Conservation (phyloP, 37 sponge, comb jelly and placozoan genomes). For the Beroe ovata region DNA sequence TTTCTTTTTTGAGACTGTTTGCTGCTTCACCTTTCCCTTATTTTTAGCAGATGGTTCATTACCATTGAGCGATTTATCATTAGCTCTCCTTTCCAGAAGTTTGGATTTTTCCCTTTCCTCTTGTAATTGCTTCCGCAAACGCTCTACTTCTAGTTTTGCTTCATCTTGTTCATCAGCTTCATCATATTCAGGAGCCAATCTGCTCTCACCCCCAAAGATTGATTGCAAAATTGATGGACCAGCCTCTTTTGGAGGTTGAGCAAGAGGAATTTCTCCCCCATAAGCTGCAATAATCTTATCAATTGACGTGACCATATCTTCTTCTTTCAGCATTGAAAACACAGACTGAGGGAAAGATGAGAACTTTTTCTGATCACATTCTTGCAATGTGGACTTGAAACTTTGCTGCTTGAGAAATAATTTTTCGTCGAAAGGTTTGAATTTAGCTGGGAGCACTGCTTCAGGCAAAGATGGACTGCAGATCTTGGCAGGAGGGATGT, state of each 20-base stretch:
- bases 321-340: conserved; percentile 13
- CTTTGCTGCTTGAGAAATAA: not conserved
- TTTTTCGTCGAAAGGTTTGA: conserved; percentile 28
- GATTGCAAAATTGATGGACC: conserved; percentile 49
- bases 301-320: conserved; percentile 12
- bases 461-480: not conserved
- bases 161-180: conserved; percentile 12
- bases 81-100: not conserved
- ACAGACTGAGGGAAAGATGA: conserved; percentile 9
- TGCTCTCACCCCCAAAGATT: conserved; percentile 62
- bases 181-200: conserved; percentile 15
- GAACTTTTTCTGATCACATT: not conserved
- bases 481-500: not conserved
- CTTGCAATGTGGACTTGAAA: not conserved
- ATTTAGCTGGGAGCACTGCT: not conserved
- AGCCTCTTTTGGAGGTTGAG: not conserved
- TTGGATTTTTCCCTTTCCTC: not conserved
- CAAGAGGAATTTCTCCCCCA: not conserved
- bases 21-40: not conserved
- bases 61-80: not conserved
- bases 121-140: not conserved
- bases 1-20: not conserved
- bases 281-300: conserved; percentile 30
- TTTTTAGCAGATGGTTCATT: not conserved
- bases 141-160: not conserved